Conservation (phyloP, 2,113 vertebrate species). For the Ahaetulla prasina region DNA sequence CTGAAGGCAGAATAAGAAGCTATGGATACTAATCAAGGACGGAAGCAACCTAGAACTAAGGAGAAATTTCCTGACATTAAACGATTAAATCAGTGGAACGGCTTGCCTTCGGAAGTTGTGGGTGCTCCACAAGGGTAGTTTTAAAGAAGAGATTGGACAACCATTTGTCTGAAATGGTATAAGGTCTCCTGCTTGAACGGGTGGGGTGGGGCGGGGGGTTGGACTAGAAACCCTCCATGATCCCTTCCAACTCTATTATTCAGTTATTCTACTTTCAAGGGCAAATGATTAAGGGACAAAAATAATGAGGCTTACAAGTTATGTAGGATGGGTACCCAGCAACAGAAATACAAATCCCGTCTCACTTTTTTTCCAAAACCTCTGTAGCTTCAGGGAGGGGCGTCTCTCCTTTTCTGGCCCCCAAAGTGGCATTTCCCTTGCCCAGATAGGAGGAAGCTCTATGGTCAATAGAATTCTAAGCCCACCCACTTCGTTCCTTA, state of each 20-base stretch:
- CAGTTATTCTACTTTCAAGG: not conserved
- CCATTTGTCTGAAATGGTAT: not conserved
- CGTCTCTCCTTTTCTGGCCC: not conserved
- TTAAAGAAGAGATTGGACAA: not conserved
- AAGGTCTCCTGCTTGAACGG: not conserved
- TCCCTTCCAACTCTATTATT: not conserved
- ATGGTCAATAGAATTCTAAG: not conserved
- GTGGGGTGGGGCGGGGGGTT: too few relatives aligned
- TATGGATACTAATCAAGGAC: not conserved
- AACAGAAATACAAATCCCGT: constrained; percentile 8
- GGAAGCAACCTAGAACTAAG: not conserved
- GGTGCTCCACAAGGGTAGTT: not conserved
- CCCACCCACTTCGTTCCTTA: not conserved
- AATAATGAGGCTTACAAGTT: constrained; percentile 1
- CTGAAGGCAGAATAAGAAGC: too few relatives aligned
- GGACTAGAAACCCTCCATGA: not conserved
- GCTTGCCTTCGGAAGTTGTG: not conserved
- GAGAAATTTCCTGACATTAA: not conserved
- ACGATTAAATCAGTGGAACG: not conserved
- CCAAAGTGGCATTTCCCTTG: constrained; percentile 7
- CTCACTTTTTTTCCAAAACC: constrained; percentile 25
- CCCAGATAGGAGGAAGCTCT: not conserved
- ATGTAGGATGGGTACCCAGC: not conserved
- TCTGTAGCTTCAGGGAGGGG: not conserved
- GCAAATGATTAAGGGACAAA: not conserved